Evolutionary conservation across 2,113 vertebrate genomes (phyloP), one percentile per base, ranked within the genome.

Genomic region (Leiothrix lutea): DNA sequence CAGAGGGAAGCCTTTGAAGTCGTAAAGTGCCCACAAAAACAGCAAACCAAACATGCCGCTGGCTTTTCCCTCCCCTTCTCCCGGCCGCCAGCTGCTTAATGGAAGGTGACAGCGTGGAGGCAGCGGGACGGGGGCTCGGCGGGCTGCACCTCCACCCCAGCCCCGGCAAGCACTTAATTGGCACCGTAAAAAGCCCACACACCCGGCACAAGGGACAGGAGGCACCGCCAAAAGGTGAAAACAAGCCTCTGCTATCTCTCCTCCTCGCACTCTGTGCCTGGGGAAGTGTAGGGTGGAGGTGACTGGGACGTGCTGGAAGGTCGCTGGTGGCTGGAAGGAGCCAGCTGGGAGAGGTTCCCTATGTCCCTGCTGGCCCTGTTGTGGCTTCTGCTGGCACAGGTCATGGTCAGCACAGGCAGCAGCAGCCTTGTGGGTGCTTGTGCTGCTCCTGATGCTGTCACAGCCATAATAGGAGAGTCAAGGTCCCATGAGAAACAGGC

Each of bases 1-100:
- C 71, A 91, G 81, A 71, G 79, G 91, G 72, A 89, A 95, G 54
- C 65, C 97, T 98, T 97, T 96, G 97, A 97, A 97, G 95, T 95
- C 51, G 50, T 60, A 20, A 93, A 88, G 70, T 86, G 75, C 88
- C 92, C 80, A 86, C 91, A 65, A 93, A 96, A 96, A 94, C 95
- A 92, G 93, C 95, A 96, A 83, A 89, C 80, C 72, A 85, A 92
- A 97, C 94, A 92, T 2, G 44, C 80, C 2, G 47, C 90, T 66
- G 88, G 69, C 84, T 94, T 84, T 88, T 84, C 83, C 96, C 78
- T 88, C 83, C 80, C 92, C 86, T 95, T 80, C 86, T 83, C 84
- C 77, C 2, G 2, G 35, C 48, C 1, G 23, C 91, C 92, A 94
- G 92, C 91, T 89, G 92, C 95, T n/a, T 96, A 94, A 92, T 67